phyloP scores from a whole-genome alignment of 2,888 invertebrate species.

The Cheiracanthium punctorium region DNA sequence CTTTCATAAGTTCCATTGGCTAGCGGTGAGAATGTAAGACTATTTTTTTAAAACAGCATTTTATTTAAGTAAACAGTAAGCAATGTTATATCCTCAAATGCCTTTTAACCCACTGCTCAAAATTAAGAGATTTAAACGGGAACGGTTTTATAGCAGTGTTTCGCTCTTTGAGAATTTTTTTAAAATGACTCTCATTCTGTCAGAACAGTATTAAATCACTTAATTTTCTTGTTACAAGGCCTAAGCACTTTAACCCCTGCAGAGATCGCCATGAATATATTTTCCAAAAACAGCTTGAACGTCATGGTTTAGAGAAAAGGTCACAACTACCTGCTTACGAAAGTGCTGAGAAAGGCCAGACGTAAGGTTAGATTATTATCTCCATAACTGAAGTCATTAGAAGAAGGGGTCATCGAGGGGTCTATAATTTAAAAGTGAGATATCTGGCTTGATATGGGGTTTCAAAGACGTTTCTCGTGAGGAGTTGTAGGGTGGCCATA shows the following conservation, averaged over 20 bases:
- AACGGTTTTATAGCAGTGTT: no score
- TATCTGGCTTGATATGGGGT: neutral
- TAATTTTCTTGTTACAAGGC: neutral
- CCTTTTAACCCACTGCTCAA: no score
- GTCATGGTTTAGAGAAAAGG: neutral
- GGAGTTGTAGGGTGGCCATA: neutral
- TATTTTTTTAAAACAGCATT: no score
- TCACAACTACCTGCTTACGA: neutral
- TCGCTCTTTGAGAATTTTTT: neutral
- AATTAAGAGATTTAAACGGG: no score
- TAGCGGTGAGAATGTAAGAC: no score
- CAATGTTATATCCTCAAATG: no score
- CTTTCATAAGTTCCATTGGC: no score
- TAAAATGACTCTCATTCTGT: neutral
- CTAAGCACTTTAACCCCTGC: neutral
- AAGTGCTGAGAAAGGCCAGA: neutral
- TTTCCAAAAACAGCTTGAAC: neutral
- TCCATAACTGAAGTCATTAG: constrained; percentile 4
- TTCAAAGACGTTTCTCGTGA: neutral
- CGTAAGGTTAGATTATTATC: constrained; percentile 14
- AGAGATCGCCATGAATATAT: neutral
- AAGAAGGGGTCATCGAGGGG: neutral
- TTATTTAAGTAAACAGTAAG: no score
- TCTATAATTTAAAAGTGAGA: constrained; percentile 7
- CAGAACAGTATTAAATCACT: neutral